These are phyloP conservation scores for Brachystomella parvula DNA, from an alignment of 1,140 invertebrate genomes.

Conservation along the genomic window DNA sequence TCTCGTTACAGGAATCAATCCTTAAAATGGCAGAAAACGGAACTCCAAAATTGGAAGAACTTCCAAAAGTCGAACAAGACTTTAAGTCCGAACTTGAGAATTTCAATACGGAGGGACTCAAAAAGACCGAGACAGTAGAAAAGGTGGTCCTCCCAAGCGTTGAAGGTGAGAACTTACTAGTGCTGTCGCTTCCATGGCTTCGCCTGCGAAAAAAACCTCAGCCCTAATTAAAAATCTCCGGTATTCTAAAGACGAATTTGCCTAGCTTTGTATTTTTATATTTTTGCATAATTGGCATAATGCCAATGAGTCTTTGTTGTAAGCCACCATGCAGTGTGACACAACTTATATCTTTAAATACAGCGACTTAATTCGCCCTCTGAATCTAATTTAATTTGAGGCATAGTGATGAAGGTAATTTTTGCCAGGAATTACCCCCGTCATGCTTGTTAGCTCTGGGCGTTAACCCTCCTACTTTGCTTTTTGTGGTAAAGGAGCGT, in stretches of 20 bases:
- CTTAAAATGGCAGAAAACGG: constrained; percentile 45
- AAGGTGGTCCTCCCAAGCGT: constrained; percentile 79
- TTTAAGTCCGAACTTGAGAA: constrained; percentile 79
- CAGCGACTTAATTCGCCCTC: too few species aligned
- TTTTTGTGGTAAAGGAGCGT: background rate
- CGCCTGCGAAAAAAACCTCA: background rate
- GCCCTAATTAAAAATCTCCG: background rate
- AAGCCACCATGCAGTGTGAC: background rate
- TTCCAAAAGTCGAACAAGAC: constrained; percentile 77
- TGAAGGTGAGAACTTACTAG: constrained; percentile 55
- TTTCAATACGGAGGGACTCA: constrained; percentile 73
- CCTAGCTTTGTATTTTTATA: background rate
- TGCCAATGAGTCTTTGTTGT: background rate
- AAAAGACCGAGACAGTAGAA: constrained; percentile 73
- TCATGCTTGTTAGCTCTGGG: background rate
- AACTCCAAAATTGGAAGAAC: constrained; percentile 70
- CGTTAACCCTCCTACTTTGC: background rate
- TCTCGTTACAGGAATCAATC: background rate
- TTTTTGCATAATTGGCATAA: background rate
- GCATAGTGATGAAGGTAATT: background rate
- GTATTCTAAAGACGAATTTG: background rate
- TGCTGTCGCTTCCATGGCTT: background rate
- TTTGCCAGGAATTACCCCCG: background rate
- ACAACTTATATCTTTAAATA: too few species aligned
- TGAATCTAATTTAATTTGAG: background rate